Conservation (phyloP, 2,888 invertebrate species). For the Steinernema hermaphroditum region DNA sequence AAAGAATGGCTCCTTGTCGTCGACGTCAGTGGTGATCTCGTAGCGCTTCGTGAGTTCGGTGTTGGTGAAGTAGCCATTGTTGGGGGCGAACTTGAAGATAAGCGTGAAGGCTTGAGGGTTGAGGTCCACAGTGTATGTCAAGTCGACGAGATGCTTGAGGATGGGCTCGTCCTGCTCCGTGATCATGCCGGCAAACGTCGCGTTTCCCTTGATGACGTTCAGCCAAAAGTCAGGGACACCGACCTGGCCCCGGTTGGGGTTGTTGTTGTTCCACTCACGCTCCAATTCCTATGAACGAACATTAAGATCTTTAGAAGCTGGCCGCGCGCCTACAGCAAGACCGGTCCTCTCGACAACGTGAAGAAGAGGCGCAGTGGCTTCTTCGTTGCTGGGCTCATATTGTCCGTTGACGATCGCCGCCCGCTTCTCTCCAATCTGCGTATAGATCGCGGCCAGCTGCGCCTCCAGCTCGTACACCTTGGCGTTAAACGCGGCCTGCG, state of each 20-base stretch:
- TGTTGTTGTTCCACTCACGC: slow-evolving; percentile 39
- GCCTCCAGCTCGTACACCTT: slow-evolving; percentile 90
- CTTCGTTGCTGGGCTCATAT: slow-evolving; percentile 86
- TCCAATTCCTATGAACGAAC: slow-evolving; percentile 11
- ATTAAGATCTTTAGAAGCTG: background rate
- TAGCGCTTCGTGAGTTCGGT: slow-evolving; percentile 85
- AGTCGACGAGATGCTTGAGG: slow-evolving; percentile 52
- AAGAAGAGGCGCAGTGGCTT: slow-evolving; percentile 81
- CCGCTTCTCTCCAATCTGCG: no score
- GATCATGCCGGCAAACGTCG: slow-evolving; percentile 81
- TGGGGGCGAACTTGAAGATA: slow-evolving; percentile 84
- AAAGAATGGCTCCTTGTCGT: slow-evolving; percentile 81
- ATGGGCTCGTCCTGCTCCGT: slow-evolving; percentile 58
- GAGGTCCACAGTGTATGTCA: slow-evolving; percentile 43
- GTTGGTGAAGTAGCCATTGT: slow-evolving; percentile 86
- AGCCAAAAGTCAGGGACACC: slow-evolving; percentile 95
- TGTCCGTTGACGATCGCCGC: slow-evolving; percentile 71
- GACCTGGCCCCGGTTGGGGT: slow-evolving; percentile 53
- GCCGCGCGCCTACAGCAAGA: slow-evolving; percentile 39
- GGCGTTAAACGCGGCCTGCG: slow-evolving; percentile 89
- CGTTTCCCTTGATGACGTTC: slow-evolving; percentile 87
- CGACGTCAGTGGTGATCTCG: slow-evolving; percentile 84
- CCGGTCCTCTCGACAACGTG: slow-evolving; percentile 46
- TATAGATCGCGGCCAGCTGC: slow-evolving; percentile 74
- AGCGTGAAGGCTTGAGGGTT: slow-evolving; percentile 72